Evolutionary conservation across 2,797 vertebrate species (phyloP).

Genomic region (Xyrichtys novacula): DNA sequence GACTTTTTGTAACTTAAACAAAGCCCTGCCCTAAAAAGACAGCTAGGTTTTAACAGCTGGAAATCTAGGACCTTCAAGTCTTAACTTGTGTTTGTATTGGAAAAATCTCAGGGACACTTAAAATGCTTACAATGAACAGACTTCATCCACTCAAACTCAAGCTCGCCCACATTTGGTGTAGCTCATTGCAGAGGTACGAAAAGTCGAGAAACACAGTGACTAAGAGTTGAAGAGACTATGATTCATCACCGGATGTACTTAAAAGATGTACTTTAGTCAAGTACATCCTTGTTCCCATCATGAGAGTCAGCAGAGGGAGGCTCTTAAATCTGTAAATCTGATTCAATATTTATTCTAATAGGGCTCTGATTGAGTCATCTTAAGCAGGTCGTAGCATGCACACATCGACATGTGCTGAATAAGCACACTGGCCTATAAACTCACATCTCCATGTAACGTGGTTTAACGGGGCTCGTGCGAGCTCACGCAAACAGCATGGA

Average conservation of each 20-base stretch:
- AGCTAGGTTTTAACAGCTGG: too few species aligned
- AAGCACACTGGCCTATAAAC: slow-evolving; percentile 18
- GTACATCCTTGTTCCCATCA: slow-evolving; percentile 3
- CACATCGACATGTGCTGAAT: background rate
- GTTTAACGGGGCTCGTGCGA: slow-evolving; percentile 45
- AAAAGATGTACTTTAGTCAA: slow-evolving; percentile 29
- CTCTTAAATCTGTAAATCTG: slow-evolving; percentile 37
- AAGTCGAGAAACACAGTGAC: too few species aligned
- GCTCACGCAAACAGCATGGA: slow-evolving; percentile 23
- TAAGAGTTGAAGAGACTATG: background rate
- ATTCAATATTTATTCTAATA: slow-evolving; percentile 52
- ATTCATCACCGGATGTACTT: slow-evolving; percentile 5
- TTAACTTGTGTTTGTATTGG: too few species aligned
- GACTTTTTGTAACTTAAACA: too few species aligned
- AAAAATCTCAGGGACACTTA: too few species aligned
- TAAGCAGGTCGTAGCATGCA: background rate
- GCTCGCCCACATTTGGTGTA: too few species aligned
- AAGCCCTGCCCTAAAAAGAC: too few species aligned
- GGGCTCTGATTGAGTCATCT: slow-evolving; percentile 17
- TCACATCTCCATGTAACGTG: slow-evolving; percentile 13
- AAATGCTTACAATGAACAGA: too few species aligned
- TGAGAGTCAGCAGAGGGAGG: background rate
- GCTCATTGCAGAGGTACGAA: too few species aligned
- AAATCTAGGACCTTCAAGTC: too few species aligned
- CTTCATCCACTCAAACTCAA: too few species aligned